These are phyloP conservation scores for Poecilia velifera DNA, from an alignment of 2,797 vertebrate genomes.

Conservation along the genomic window DNA sequence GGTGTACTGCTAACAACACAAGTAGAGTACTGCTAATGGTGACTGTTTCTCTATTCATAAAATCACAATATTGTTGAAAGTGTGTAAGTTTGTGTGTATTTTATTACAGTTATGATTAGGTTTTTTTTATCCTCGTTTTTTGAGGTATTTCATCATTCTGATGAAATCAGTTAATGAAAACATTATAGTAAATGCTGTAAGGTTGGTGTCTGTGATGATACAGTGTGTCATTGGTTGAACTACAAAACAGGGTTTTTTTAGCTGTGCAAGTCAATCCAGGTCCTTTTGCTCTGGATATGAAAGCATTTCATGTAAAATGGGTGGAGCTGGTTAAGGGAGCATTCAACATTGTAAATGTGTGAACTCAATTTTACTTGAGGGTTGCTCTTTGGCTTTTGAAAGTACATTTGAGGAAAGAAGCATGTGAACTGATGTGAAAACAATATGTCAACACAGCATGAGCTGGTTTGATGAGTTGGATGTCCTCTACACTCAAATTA, in stretches of 20 bases:
- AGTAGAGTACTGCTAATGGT: neutral
- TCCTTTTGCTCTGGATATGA: neutral
- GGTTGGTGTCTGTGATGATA: neutral
- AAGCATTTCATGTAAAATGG: neutral
- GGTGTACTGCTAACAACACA: neutral
- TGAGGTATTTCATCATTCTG: neutral
- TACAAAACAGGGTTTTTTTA: neutral
- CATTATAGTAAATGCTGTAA: too few species aligned
- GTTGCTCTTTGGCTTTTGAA: neutral
- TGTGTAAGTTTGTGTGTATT: neutral
- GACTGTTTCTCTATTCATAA: neutral
- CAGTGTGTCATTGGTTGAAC: neutral
- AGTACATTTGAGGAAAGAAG: neutral
- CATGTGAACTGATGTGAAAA: neutral
- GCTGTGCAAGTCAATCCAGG: neutral
- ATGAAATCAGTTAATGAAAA: neutral
- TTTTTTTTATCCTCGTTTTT: neutral
- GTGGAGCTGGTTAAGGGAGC: neutral
- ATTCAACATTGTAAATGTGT: neutral
- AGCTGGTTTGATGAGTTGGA: neutral
- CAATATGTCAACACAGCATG: neutral
- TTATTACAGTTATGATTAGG: neutral
- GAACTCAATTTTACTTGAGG: neutral
- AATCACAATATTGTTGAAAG: neutral
- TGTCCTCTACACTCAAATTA: neutral